These are phyloP conservation scores for Limenitis arthemis DNA, from an alignment of 2,888 invertebrate genomes.

Conservation along the genomic window DNA sequence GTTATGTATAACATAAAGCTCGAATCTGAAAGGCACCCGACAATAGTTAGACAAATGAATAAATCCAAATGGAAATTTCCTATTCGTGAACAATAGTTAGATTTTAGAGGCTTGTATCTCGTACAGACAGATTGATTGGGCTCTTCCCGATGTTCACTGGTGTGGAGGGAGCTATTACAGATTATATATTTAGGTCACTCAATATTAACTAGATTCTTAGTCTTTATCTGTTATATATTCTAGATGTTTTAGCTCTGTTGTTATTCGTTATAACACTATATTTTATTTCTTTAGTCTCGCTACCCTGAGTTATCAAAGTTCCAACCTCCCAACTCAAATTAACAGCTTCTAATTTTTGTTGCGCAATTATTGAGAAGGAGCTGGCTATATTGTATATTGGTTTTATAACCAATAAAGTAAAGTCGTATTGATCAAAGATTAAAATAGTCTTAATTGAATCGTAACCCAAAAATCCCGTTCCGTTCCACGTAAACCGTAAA, in stretches of 20 bases:
- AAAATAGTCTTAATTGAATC: conserved; percentile 35
- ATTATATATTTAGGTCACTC: too few relatives aligned
- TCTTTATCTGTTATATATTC: too few relatives aligned
- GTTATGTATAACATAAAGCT: conserved; percentile 43
- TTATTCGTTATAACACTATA: too few relatives aligned
- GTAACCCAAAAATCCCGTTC: conserved; percentile 42
- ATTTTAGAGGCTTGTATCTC: conserved; percentile 69
- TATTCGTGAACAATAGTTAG: conserved; percentile 70
- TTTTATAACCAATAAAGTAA: neutral
- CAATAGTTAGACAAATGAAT: conserved; percentile 71
- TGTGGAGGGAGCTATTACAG: conserved; percentile 39
- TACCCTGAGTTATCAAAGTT: too few relatives aligned
- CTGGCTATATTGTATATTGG: neutral
- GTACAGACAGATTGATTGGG: conserved; percentile 70
- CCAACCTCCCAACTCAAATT: too few relatives aligned
- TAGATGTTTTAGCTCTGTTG: too few relatives aligned
- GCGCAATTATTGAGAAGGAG: neutral
- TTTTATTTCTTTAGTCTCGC: too few relatives aligned
- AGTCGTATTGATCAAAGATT: conserved; percentile 24
- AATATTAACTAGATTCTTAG: too few relatives aligned
- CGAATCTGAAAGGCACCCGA: conserved; percentile 49
- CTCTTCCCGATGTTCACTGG: conserved; percentile 43
- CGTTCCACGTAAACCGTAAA: conserved; percentile 36
- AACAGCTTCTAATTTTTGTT: neutral
- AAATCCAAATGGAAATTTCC: conserved; percentile 71